Evolutionary conservation across 2,113 vertebrate genomes (phyloP), one percentile per base, ranked within the genome.

Genomic region (Callipepla californica): DNA sequence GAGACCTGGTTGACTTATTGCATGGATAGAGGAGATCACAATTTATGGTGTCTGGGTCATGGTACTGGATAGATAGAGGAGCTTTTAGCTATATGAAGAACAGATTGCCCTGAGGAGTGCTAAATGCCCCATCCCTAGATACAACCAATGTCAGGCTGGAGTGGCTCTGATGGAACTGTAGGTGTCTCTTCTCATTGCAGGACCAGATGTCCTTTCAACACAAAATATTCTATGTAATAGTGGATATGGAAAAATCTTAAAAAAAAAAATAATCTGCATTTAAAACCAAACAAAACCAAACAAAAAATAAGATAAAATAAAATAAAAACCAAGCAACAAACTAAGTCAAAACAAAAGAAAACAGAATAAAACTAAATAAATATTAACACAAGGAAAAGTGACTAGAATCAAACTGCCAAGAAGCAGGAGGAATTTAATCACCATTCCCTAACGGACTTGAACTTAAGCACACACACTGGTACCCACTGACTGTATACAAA

Each of bases 341-440:
- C 20, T 30, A 57, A n/a, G n/a, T n/a, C 11, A 74, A 55, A 73
- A 15, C 20, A 48, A 47, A 76, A 26, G 32, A 61, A 47, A 61
- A 26, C 42, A 48, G 57, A 77, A 55, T 14, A 58, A 84, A 80
- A 1, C 26, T n/a, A 69, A 90, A 32, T 18, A 57, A 57, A 13
- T 2, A 25, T 45, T 53, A 15, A 34, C 34, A 32, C 1, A 0
- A 3, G 21, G 45, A 67, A 85, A 74, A 8, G 6, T 44, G 42
- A 34, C 14, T 20, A 77, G 42, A 95, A 63, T 55, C 17, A 55
- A 87, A 36, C 4, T 47, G 5, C 19, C 1, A 68, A 59, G 69
- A 44, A 77, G 5, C 55, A 51, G 0, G 2, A 30, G 1, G 7
- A 78, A 20, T 38, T 85, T 55, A 90, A 91, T 89, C 42, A 72